phyloP scores from a whole-genome alignment of 2,113 vertebrate genomes.

The Xenus cinereus region DNA sequence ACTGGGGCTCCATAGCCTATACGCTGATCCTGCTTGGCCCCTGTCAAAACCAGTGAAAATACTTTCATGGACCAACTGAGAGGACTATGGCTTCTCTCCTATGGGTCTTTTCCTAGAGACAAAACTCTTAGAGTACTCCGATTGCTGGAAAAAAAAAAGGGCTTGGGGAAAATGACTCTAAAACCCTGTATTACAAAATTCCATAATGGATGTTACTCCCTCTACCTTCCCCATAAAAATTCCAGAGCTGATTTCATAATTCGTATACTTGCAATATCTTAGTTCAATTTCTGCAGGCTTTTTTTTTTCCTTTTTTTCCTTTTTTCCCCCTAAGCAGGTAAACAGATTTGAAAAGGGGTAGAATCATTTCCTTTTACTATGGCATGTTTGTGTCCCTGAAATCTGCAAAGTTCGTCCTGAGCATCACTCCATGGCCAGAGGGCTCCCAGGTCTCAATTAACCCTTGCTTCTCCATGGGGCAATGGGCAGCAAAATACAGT shows the following conservation, averaged over 20 bases:
- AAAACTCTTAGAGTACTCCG: background rate
- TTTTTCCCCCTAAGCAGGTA: background rate
- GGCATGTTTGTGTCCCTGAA: background rate
- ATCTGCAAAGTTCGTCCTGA: background rate
- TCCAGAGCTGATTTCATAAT: background rate
- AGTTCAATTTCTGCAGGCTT: background rate
- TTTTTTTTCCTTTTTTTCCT: no score
- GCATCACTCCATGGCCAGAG: background rate
- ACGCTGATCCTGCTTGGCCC: background rate
- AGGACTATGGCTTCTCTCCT: background rate
- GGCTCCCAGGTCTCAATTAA: background rate
- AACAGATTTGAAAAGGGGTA: background rate
- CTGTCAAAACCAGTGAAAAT: background rate
- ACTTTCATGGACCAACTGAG: background rate
- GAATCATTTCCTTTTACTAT: background rate
- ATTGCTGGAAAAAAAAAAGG: background rate
- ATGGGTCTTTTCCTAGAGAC: background rate
- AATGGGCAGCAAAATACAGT: background rate
- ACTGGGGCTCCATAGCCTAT: background rate
- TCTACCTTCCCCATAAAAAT: background rate
- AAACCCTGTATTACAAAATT: background rate
- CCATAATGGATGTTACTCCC: background rate
- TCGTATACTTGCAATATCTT: background rate
- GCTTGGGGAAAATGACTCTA: background rate
- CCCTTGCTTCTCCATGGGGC: background rate